These are phyloP conservation scores for Empidonax traillii DNA, from an alignment of 2,113 vertebrate genomes.

Conservation along the genomic window DNA sequence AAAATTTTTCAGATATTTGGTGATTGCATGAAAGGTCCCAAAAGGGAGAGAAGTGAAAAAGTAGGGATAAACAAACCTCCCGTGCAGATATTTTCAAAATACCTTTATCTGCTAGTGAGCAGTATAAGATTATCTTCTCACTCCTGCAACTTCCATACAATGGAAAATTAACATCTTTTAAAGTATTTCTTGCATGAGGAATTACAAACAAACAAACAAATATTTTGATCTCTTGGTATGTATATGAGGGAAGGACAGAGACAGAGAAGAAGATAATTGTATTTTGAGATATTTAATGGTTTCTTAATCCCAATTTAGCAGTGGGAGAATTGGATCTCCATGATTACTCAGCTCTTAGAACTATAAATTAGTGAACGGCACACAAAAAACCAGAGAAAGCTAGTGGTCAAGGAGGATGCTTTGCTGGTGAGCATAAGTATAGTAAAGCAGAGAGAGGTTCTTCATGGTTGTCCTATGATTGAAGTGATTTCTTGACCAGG, in stretches of 20 bases:
- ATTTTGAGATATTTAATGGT: background rate
- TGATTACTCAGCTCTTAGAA: background rate
- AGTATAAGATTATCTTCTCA: background rate
- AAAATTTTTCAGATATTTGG: background rate
- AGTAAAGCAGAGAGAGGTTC: background rate
- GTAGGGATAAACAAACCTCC: background rate
- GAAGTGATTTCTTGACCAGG: background rate
- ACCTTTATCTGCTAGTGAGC: background rate
- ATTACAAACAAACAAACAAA: background rate
- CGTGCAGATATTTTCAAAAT: background rate
- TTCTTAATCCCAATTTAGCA: background rate
- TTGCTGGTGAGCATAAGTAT: background rate
- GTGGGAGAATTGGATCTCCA: background rate
- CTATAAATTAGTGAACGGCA: background rate
- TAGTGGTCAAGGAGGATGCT: background rate
- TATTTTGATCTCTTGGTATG: background rate
- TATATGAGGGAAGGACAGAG: background rate
- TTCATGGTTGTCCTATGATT: background rate
- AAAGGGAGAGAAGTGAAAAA: background rate
- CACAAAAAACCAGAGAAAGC: background rate
- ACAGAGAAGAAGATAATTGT: background rate
- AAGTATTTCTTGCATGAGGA: background rate
- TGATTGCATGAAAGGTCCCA: background rate
- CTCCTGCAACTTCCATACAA: background rate
- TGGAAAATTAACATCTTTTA: background rate